Base-by-base conservation (phyloP, 2,113 vertebrate genomes). In the Phalacrocorax carbo region DNA sequence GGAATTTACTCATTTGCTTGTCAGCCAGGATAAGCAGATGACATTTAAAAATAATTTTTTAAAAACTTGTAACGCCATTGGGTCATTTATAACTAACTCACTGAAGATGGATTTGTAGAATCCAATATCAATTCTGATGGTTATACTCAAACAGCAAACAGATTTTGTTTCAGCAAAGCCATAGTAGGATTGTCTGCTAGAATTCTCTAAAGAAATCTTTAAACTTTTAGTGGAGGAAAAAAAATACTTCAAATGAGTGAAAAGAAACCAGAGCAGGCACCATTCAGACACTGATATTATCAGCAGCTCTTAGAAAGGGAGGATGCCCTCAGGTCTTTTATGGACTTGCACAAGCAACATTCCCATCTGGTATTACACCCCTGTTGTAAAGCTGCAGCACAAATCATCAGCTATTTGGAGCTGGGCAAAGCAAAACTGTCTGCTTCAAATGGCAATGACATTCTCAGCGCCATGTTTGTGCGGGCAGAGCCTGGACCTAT, bases 381-480 rank as follows among this genome's bases (percentile, higher is more conserved):
- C 14, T 60, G 38, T 57, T 13, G 8, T 55, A 55, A 83, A 84
- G 86, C 69, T 61, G 68, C 66, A 48, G 79, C 91, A 44, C 68
- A 58, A 30, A 78, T 34, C 88, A 68, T 9, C 68, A 48, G 20
- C 76, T 57, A 2, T 55, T 18, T 23, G 13, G 60, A 68, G 48
- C 65, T 36, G 42, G 40, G 29, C 2, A 4, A 54, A 88, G 52
- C 54, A 78, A 38, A 90, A 44, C n/a, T 34, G 11, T 12, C 70
- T 52, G 86, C 92, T 86, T n/a, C 55, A 15, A 48, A 46, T 17
- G 52, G 81, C 57, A 5, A 0, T 10, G 36, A n/a, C 34, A 16
- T 21, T 48, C 49, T 62, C 54, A 0, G 13, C 18, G 73, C 57
- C 30, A 2, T 0, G 0, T 0, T 22, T 14, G 46, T 2, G 21